A percentile compares a stretch with the other conserved stretches of the same genome.
Evolutionary conservation across 2,113 vertebrate genomes (phyloP).

Genomic region (Elaphurus davidianus): DNA sequence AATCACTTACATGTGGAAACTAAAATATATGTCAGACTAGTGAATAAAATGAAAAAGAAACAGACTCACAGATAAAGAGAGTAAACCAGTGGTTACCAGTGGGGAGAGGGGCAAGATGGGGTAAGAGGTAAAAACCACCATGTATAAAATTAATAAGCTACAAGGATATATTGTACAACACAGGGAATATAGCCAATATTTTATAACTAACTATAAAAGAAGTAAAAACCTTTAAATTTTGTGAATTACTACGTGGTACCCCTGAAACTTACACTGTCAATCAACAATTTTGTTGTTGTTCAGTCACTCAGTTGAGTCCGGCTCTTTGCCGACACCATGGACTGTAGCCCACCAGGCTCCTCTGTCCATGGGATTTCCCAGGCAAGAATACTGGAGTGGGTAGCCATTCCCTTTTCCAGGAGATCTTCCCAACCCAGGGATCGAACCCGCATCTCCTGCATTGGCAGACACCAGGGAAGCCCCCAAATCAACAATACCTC

Average conservation of each 20-base stretch:
- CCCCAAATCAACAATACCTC: neutral
- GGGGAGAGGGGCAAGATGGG: neutral
- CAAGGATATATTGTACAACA: neutral
- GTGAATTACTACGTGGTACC: neutral
- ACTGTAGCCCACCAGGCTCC: neutral
- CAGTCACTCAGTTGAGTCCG: neutral
- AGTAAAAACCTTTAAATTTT: neutral
- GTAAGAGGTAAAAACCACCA: neutral
- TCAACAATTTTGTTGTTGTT: neutral
- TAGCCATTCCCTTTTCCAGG: neutral
- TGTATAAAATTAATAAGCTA: neutral
- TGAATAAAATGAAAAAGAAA: neutral
- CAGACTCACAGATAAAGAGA: neutral
- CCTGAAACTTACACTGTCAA: neutral
- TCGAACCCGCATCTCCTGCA: fast-evolving
- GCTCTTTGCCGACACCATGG: neutral
- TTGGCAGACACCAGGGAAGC: neutral
- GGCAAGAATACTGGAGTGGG: neutral
- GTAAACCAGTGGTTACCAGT: neutral
- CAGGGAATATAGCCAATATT: neutral
- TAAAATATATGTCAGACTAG: neutral
- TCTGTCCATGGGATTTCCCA: neutral
- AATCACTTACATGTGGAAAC: neutral
- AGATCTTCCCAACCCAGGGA: neutral
- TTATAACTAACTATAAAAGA: neutral